Evolutionary conservation across 2,113 vertebrate species (phyloP).

Genomic region (Miniopterus natalensis): DNA sequence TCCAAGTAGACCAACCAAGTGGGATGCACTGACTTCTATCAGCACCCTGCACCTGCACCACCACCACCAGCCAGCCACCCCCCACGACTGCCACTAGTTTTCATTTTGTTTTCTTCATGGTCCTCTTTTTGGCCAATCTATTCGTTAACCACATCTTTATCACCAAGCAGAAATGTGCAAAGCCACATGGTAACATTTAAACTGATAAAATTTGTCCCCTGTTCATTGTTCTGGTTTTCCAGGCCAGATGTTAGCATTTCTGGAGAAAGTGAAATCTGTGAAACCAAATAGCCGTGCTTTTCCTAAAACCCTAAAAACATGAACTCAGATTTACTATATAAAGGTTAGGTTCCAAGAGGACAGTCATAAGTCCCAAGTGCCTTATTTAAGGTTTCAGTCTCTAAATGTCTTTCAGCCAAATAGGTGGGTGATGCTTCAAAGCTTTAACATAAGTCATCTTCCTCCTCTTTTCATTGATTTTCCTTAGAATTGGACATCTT

Average conservation of each 20-base stretch:
- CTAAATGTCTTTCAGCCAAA: neutral
- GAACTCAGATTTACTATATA: neutral
- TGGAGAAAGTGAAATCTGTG: conserved; percentile 51
- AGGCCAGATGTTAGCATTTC: conserved; percentile 45
- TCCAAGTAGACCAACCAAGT: neutral
- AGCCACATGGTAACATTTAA: conserved; percentile 12
- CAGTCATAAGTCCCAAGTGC: neutral
- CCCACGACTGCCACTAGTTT: neutral
- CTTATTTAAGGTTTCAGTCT: neutral
- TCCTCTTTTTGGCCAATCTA: conserved; percentile 6
- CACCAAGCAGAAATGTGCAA: conserved; percentile 56
- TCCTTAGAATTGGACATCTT: conserved; percentile 12
- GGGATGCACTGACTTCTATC: neutral
- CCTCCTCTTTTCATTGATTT: neutral
- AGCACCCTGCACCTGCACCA: neutral
- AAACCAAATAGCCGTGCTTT: conserved; percentile 19
- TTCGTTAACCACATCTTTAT: conserved; percentile 22
- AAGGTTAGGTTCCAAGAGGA: neutral
- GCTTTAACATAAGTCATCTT: neutral
- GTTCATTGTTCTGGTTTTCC: conserved; percentile 9
- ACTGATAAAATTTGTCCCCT: neutral
- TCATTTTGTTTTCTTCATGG: neutral
- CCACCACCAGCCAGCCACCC: neutral
- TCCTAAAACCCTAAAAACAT: conserved; percentile 11
- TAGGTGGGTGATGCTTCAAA: neutral